phyloP scores from a whole-genome alignment of 1,140 invertebrate species.

The Zaprionus capensis region DNA sequence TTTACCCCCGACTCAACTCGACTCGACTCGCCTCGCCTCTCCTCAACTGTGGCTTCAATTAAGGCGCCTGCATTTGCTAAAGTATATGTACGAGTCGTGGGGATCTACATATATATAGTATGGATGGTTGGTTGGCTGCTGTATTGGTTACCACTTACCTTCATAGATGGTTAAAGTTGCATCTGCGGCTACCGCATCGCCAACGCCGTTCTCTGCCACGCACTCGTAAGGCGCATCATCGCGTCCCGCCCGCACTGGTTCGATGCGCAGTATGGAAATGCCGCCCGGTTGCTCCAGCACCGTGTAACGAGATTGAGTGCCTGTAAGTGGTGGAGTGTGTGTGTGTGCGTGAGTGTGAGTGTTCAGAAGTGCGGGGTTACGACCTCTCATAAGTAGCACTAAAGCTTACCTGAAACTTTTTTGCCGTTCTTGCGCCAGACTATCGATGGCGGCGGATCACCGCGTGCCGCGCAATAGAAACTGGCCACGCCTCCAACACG shows the following conservation, averaged over 20 bases:
- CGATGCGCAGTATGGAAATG: constrained; percentile 94
- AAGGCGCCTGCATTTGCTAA: constrained; percentile 36
- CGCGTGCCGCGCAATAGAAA: constrained; percentile 97
- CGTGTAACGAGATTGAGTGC: constrained; percentile 89
- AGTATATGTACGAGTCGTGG: constrained; percentile 6
- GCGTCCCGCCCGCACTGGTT: constrained; percentile 92
- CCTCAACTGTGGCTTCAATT: constrained; percentile 41
- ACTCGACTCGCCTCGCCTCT: constrained; percentile 20
- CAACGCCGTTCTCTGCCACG: constrained; percentile 97
- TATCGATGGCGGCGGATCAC: constrained; percentile 94
- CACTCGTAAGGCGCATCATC: constrained; percentile 98
- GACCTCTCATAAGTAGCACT: constrained; percentile 9
- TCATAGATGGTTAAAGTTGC: constrained; percentile 95
- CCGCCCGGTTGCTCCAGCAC: constrained; percentile 85
- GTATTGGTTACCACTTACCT: constrained; percentile 86
- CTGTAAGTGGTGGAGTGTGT: constrained; percentile 69
- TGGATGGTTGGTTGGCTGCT: constrained; percentile 23
- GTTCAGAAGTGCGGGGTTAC: constrained; percentile 13
- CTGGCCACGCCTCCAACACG: constrained; percentile 95
- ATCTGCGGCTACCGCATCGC: constrained; percentile 95
- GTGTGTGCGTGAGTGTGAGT: constrained; percentile 39
- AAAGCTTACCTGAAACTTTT: constrained; percentile 89
- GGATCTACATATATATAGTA: background rate
- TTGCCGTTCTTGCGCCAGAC: constrained; percentile 96
- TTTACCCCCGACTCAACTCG: constrained; percentile 47